Evolutionary conservation across 2,888 invertebrate species (phyloP).

Genomic region (Cataglyphis livida): DNA sequence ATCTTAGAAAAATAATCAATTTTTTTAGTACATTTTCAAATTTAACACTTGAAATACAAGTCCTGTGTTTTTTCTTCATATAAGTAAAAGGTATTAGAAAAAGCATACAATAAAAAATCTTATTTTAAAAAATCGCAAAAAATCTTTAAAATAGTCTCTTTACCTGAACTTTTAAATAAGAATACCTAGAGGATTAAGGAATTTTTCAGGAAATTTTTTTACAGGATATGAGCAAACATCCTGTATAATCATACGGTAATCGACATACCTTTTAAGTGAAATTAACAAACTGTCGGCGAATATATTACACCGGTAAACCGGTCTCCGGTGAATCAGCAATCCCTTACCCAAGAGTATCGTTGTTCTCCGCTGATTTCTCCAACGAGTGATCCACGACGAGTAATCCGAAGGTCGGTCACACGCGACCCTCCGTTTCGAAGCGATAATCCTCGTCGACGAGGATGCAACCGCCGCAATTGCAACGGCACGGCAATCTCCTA

Average conservation of each 20-base stretch:
- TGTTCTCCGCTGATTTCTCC: slow-evolving; percentile 28
- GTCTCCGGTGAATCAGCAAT: not conserved
- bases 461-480: not conserved
- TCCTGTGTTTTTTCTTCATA: too few species aligned
- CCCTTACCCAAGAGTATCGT: slow-evolving; percentile 39
- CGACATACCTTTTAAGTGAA: not conserved
- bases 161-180: too few species aligned
- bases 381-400: slow-evolving; percentile 8
- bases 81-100: too few species aligned
- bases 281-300: not conserved
- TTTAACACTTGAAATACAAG: too few species aligned
- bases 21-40: too few species aligned
- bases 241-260: not conserved
- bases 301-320: not conserved
- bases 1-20: too few species aligned
- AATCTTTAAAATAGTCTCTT: too few species aligned
- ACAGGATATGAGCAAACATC: too few species aligned
- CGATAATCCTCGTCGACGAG: not conserved
- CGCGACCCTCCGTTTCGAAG: not conserved
- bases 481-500: not conserved
- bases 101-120: too few species aligned
- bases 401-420: not conserved
- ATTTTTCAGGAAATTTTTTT: too few species aligned
- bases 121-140: too few species aligned
- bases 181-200: too few species aligned